Conservation (phyloP, 2,888 invertebrate species). For the Platynereis dumerilii region DNA sequence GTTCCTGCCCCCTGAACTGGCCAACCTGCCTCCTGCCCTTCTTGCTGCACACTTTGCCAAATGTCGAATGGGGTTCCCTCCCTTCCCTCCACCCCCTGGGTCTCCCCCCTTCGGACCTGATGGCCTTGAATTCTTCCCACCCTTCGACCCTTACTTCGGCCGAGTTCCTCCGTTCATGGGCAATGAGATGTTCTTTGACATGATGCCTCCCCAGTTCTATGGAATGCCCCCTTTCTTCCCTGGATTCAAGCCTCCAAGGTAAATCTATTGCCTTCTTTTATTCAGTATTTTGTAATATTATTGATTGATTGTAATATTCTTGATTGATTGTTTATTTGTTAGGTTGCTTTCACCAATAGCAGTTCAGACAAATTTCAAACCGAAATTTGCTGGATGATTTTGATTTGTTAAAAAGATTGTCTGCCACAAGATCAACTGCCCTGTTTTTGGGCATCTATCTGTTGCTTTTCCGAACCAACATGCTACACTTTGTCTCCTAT, state of each 20-base stretch:
- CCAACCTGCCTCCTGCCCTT: slow-evolving; percentile 20
- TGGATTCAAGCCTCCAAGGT: slow-evolving; percentile 39
- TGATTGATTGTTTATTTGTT: no score
- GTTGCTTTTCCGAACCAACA: no score
- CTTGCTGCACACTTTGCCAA: slow-evolving; percentile 1
- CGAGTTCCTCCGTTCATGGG: slow-evolving; percentile 32
- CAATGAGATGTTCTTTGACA: slow-evolving; percentile 37
- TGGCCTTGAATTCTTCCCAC: slow-evolving; percentile 22
- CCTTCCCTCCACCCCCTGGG: slow-evolving; percentile 20
- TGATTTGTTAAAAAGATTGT: no score
- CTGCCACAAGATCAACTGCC: no score
- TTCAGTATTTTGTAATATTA: no score
- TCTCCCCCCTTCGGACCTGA: slow-evolving; percentile 18
- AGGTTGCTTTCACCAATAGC: no score
- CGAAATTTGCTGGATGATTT: no score
- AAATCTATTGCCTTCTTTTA: no score
- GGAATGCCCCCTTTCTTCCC: slow-evolving; percentile 37
- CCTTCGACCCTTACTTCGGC: slow-evolving; percentile 30
- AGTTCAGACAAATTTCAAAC: no score
- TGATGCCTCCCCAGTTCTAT: slow-evolving; percentile 35
- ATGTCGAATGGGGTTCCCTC: slow-evolving; percentile 15
- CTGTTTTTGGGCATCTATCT: no score
- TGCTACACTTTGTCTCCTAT: no score
- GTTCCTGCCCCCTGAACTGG: slow-evolving; percentile 20
- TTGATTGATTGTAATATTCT: no score